phyloP scores from a whole-genome alignment of 2,113 vertebrate genomes.

The Notiomystis cincta region DNA sequence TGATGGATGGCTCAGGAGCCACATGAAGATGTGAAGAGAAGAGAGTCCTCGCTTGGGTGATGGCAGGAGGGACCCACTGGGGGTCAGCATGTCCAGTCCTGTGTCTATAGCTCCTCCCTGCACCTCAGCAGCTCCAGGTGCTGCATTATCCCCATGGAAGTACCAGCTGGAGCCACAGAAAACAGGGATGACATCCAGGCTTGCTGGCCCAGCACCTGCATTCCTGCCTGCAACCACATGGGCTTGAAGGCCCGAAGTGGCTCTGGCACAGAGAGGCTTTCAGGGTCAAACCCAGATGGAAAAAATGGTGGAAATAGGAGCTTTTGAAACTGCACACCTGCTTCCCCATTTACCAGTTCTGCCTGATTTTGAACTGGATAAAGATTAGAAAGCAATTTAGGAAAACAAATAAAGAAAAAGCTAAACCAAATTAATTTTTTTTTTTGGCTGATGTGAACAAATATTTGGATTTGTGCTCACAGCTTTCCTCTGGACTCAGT shows the following conservation, averaged over 20 bases:
- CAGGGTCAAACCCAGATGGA: not conserved
- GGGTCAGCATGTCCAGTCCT: not conserved
- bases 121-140: not conserved
- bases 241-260: not conserved
- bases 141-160: not conserved
- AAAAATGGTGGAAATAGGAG: not conserved
- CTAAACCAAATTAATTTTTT: not conserved
- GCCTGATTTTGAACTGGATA: not conserved
- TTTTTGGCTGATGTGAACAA: not conserved
- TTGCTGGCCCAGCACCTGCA: accelerated
- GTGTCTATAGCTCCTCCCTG: not conserved
- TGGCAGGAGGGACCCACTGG: not conserved
- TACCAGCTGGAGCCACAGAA: not conserved
- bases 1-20: not conserved
- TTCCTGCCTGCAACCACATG: accelerated
- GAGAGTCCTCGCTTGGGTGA: not conserved
- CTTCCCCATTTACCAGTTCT: not conserved
- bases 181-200: not conserved
- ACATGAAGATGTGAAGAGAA: not conserved
- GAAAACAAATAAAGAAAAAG: not conserved
- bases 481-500: not conserved
- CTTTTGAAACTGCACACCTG: not conserved
- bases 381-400: not conserved
- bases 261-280: not conserved
- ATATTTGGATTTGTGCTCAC: not conserved